phyloP scores from a whole-genome alignment of 1,140 invertebrate genomes.

The Nebria ingens region DNA sequence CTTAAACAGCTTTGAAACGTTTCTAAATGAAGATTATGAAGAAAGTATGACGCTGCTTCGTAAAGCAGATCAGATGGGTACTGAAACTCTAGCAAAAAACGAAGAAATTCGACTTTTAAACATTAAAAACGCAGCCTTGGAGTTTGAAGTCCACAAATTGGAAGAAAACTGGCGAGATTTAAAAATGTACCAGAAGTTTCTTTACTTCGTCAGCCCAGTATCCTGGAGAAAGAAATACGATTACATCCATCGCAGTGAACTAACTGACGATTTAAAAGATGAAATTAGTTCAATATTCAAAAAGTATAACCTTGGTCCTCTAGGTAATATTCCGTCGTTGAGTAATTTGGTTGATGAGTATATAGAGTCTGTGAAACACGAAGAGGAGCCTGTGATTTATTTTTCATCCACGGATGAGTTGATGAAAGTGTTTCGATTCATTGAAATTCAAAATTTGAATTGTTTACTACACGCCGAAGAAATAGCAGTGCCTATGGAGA shows the following conservation, averaged over 20 bases:
- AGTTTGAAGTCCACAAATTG: constrained; percentile 46
- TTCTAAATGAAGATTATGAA: too few species aligned
- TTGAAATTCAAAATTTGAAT: constrained; percentile 54
- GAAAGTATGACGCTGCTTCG: too few species aligned
- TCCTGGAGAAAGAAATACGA: constrained; percentile 42
- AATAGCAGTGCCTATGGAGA: constrained; percentile 42
- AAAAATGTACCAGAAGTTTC: constrained; percentile 52
- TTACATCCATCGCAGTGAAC: constrained; percentile 20
- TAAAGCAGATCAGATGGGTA: too few species aligned
- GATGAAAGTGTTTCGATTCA: constrained; percentile 40
- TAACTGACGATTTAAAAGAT: background rate
- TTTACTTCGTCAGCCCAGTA: constrained; percentile 47
- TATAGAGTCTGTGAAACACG: constrained; percentile 34
- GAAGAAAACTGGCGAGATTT: constrained; percentile 49
- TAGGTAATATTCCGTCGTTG: constrained; percentile 33
- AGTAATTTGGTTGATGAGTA: constrained; percentile 39
- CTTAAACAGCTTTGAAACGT: too few species aligned
- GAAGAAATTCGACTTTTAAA: too few species aligned
- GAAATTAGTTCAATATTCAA: constrained; percentile 19
- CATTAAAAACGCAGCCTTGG: constrained; percentile 38
- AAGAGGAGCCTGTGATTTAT: constrained; percentile 39
- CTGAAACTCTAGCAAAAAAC: too few species aligned
- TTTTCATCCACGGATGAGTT: constrained; percentile 47
- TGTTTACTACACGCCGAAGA: constrained; percentile 50
- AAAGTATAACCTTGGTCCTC: constrained; percentile 20